Evolutionary conservation across 2,888 invertebrate species (phyloP).

Genomic region (Cephus rjabovi): DNA sequence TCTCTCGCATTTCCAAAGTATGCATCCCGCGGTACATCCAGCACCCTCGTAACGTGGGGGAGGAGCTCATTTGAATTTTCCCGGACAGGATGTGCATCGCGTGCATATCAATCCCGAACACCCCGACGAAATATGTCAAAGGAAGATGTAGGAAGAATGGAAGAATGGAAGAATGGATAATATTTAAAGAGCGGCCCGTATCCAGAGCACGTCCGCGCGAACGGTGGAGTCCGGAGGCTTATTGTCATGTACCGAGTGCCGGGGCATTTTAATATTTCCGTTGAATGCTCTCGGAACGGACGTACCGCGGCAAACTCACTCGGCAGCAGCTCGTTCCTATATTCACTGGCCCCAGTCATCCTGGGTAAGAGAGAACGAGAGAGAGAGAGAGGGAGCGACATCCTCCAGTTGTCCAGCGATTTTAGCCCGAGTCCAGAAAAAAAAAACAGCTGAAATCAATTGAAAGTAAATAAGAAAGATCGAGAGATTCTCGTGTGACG

Average conservation of each 20-base stretch:
- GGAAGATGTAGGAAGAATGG: constrained; percentile 23
- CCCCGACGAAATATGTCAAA: constrained; percentile 45
- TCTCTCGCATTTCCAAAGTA: neutral
- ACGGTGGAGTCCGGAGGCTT: constrained; percentile 43
- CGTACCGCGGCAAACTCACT: constrained; percentile 20
- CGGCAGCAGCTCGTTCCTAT: neutral
- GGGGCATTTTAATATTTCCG: constrained; percentile 61
- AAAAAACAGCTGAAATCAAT: neutral
- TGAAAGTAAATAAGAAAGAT: neutral
- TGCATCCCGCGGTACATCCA: neutral
- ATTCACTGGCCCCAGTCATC: neutral
- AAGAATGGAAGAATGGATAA: constrained; percentile 6
- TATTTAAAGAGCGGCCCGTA: constrained; percentile 35
- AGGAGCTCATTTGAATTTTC: constrained; percentile 49
- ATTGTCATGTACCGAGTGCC: constrained; percentile 54
- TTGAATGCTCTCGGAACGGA: constrained; percentile 31
- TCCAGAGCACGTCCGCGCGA: constrained; percentile 61
- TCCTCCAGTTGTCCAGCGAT: constrained; percentile 33
- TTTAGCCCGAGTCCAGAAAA: constrained; percentile 24
- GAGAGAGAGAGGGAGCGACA: neutral
- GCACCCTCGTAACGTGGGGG: neutral
- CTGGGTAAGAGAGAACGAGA: neutral
- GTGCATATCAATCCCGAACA: constrained; percentile 60
- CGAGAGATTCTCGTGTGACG: neutral
- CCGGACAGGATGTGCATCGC: constrained; percentile 60